phyloP scores from a whole-genome alignment of 2,888 invertebrate genomes.

The Crematogaster levior region DNA sequence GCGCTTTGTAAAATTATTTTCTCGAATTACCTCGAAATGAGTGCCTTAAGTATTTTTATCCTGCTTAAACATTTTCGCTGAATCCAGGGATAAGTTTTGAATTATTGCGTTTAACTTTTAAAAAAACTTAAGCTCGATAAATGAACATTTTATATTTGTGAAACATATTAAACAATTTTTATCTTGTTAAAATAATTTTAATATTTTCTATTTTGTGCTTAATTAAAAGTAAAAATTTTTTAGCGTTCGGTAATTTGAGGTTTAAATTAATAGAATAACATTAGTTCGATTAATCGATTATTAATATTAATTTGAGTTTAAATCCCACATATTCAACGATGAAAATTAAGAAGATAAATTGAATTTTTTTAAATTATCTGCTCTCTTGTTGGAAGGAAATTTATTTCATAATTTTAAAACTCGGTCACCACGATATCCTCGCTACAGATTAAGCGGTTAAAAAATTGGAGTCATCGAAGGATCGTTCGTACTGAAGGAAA shows the following conservation, averaged over 20 bases:
- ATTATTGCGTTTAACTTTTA: neutral
- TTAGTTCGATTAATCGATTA: neutral
- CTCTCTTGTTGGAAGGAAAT: neutral
- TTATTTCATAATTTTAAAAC: neutral
- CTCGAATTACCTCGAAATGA: neutral
- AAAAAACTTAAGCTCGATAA: neutral
- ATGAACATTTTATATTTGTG: neutral
- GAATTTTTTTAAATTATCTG: conserved; percentile 14
- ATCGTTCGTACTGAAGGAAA: neutral
- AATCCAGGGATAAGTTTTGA: neutral
- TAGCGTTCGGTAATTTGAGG: neutral
- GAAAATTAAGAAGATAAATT: neutral
- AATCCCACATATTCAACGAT: neutral
- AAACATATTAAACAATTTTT: conserved; percentile 4
- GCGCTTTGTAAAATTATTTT: conserved; percentile 7
- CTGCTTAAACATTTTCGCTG: neutral
- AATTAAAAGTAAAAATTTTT: conserved; percentile 11
- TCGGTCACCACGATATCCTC: neutral
- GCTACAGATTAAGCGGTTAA: neutral
- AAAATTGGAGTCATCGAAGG: neutral
- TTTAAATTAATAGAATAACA: neutral
- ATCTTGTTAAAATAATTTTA: neutral
- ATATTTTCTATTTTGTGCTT: neutral
- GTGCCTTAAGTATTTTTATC: neutral
- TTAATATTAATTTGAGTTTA: neutral